Conservation (phyloP, 2,797 vertebrate genomes). For the Galaxias olidus region DNA sequence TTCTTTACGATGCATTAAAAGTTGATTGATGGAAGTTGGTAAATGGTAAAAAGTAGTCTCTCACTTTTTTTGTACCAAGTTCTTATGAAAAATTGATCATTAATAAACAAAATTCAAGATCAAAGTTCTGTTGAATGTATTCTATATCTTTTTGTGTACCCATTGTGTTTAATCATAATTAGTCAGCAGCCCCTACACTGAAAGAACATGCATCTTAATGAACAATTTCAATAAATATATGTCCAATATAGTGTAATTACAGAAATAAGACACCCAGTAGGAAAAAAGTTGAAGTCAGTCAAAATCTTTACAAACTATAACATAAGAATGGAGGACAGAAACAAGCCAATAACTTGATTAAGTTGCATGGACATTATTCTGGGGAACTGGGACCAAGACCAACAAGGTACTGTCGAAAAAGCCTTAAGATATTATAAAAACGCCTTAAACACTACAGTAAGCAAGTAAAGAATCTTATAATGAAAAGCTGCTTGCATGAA, state of each 20-base stretch:
- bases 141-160: not conserved
- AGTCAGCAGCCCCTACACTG: not conserved
- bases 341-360: too few species aligned
- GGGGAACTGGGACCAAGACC: too few species aligned
- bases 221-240: too few species aligned
- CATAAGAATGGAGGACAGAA: too few species aligned
- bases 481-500: not conserved
- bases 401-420: too few species aligned
- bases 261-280: too few species aligned
- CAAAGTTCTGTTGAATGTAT: conserved; percentile 23
- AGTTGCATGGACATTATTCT: too few species aligned
- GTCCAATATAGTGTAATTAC: not conserved
- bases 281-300: too few species aligned
- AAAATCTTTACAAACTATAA: too few species aligned
- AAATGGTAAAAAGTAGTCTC: conserved; percentile 74
- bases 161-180: not conserved
- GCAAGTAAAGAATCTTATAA: too few species aligned
- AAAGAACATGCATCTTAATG: not conserved
- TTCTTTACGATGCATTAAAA: conserved; percentile 90
- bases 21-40: conserved; percentile 74
- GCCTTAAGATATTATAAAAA: too few species aligned
- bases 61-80: conserved; percentile 80
- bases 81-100: conserved; percentile 75
- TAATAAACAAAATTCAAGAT: conserved; percentile 72
- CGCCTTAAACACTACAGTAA: too few species aligned